These are phyloP conservation scores for Sapajus apella DNA, from an alignment of 2,113 vertebrate genomes.

Conservation along the genomic window DNA sequence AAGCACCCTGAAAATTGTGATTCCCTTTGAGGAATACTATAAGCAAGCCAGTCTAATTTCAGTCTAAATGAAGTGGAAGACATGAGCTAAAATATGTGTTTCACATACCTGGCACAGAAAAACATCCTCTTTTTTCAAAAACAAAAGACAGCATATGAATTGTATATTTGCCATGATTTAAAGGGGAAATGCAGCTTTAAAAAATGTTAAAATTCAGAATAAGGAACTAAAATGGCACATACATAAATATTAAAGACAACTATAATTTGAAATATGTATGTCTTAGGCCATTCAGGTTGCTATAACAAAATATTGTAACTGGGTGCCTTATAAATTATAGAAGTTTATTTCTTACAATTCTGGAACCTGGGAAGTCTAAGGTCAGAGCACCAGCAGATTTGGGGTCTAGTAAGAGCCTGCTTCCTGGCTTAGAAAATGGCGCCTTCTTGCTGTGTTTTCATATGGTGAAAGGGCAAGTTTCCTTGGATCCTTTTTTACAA, in stretches of 20 bases:
- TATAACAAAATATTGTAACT: background rate
- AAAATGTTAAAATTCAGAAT: background rate
- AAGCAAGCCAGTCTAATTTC: slow-evolving; percentile 24
- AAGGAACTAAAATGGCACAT: background rate
- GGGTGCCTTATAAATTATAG: background rate
- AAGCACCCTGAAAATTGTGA: background rate
- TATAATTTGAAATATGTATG: background rate
- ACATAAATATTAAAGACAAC: background rate
- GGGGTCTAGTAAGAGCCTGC: background rate
- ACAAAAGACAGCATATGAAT: background rate
- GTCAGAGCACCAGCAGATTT: background rate
- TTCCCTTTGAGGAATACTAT: background rate
- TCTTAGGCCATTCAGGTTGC: background rate
- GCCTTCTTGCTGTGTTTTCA: background rate
- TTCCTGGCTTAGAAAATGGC: background rate
- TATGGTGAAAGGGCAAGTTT: background rate
- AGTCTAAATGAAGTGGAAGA: background rate
- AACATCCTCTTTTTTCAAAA: background rate
- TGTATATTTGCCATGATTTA: background rate
- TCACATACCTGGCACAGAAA: background rate
- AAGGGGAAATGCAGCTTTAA: background rate
- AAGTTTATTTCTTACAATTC: background rate
- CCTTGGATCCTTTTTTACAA: background rate
- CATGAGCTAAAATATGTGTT: slow-evolving; percentile 37
- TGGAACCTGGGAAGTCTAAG: background rate